phyloP scores from a whole-genome alignment of 2,797 vertebrate species.

The Acipenser transmontanus region DNA sequence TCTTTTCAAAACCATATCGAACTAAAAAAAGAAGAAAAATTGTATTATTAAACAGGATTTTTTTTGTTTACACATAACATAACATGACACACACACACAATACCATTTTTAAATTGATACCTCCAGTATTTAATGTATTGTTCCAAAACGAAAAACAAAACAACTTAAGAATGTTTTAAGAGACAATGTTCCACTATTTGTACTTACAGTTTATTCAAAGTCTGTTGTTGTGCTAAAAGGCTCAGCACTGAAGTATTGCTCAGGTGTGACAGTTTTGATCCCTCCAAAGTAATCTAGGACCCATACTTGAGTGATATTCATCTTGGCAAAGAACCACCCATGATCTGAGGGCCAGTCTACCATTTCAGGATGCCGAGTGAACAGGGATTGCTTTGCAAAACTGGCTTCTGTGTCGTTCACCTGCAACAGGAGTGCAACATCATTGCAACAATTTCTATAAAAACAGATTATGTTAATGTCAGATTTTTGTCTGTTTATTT shows the following conservation, averaged over 20 bases:
- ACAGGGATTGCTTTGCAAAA: slow-evolving; percentile 71
- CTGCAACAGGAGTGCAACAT: slow-evolving; percentile 39
- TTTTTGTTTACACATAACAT: too few species aligned
- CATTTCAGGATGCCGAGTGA: slow-evolving; percentile 88
- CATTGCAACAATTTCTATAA: not conserved
- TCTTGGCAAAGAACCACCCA: slow-evolving; percentile 87
- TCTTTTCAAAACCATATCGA: too few species aligned
- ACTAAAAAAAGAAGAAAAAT: too few species aligned
- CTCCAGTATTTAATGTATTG: too few species aligned
- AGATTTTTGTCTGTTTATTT: too few species aligned
- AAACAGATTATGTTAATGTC: not conserved
- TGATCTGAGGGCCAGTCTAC: slow-evolving; percentile 79
- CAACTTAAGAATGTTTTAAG: too few species aligned
- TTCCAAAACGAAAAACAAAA: too few species aligned
- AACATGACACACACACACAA: too few species aligned
- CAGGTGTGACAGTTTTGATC: slow-evolving; percentile 74
- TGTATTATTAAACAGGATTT: too few species aligned
- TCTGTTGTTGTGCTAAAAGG: slow-evolving; percentile 26
- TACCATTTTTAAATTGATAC: too few species aligned
- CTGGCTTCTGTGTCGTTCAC: slow-evolving; percentile 67
- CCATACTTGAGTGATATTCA: slow-evolving; percentile 89
- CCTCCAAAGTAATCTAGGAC: slow-evolving; percentile 92
- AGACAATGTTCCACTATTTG: too few species aligned
- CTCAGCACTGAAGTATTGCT: slow-evolving; percentile 76
- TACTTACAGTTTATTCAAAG: too few species aligned